A percentile compares a stretch with the other conserved stretches of the same genome.
phyloP scores from a whole-genome alignment of 2,888 invertebrate genomes.

The Erebia ligea region DNA sequence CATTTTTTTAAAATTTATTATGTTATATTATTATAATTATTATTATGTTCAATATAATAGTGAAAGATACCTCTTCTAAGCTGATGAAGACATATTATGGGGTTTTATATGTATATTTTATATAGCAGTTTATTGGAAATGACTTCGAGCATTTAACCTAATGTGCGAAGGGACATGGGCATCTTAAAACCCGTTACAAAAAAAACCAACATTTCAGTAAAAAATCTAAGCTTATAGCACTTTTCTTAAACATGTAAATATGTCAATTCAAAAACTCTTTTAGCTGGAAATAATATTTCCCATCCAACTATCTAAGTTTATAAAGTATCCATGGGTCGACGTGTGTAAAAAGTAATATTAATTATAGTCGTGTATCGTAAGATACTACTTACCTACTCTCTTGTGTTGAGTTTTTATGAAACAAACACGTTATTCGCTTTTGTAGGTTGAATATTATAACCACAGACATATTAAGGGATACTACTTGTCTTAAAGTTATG shows the following conservation, averaged over 20 bases:
- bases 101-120: too few species aligned
- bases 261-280: slow-evolving; percentile 52
- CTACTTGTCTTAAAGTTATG: slow-evolving; percentile 11
- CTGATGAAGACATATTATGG: background rate
- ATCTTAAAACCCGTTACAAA: background rate
- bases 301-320: slow-evolving; percentile 23
- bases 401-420: slow-evolving; percentile 17
- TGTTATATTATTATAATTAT: too few species aligned
- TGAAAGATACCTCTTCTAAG: background rate
- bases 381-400: slow-evolving; percentile 4
- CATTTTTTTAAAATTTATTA: too few species aligned
- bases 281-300: slow-evolving; percentile 44
- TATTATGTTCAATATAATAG: slow-evolving; percentile 3
- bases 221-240: background rate
- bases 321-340: background rate
- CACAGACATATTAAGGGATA: too few species aligned
- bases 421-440: slow-evolving; percentile 13
- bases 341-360: slow-evolving; percentile 12
- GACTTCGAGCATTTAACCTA: too few species aligned
- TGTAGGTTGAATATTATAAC: slow-evolving; percentile 12
- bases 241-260: slow-evolving; percentile 51
- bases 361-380: slow-evolving; percentile 3
- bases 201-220: background rate
- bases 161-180: background rate
- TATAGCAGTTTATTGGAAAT: too few species aligned